phyloP scores from a whole-genome alignment of 2,113 vertebrate genomes.

The Lota lota region DNA sequence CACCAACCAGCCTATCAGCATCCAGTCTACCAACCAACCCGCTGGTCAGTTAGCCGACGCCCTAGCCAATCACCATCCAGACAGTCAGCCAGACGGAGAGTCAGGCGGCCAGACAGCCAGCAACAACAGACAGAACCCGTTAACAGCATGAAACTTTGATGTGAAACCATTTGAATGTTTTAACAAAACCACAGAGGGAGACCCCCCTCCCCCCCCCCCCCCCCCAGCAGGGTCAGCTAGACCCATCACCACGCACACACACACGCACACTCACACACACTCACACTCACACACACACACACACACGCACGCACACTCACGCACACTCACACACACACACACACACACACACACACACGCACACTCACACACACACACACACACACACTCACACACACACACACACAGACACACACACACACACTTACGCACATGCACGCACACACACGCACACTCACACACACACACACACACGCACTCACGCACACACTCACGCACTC shows the following conservation, averaged over 20 bases:
- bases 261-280: too few species aligned
- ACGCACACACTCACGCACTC: conserved; percentile 1
- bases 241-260: too few species aligned
- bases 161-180: neutral
- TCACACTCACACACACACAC: too few species aligned
- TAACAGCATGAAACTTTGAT: neutral
- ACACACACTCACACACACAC: too few species aligned
- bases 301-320: too few species aligned
- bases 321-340: too few species aligned
- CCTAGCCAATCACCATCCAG: too few species aligned
- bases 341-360: too few species aligned
- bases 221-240: neutral
- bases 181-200: neutral
- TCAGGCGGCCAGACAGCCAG: neutral
- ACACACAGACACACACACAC: neutral
- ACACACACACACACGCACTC: neutral
- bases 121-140: too few species aligned
- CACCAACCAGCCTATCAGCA: neutral
- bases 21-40: neutral
- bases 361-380: too few species aligned
- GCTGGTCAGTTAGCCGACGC: too few species aligned
- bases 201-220: neutral
- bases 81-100: neutral
- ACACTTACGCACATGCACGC: neutral
- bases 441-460: neutral